A percentile compares a stretch with the other conserved stretches of the same genome.
Evolutionary conservation across 2,888 invertebrate species (phyloP).

Genomic region (Andrena flavipes): DNA sequence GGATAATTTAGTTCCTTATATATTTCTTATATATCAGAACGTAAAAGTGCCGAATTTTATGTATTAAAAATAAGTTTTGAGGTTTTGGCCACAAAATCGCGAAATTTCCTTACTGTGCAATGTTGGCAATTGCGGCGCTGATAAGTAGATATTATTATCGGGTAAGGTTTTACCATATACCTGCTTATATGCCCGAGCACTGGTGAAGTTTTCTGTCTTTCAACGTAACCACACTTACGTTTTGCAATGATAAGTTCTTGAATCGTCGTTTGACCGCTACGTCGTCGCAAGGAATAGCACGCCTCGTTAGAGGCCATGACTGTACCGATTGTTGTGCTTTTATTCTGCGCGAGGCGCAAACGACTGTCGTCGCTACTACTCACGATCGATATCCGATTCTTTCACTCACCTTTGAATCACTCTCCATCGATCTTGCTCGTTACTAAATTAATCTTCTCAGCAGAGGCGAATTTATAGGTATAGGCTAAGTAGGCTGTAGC

Average conservation of each 20-base stretch:
- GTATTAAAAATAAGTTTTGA: too few species aligned
- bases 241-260: conserved; percentile 56
- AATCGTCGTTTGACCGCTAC: conserved; percentile 46
- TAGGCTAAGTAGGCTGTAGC: neutral
- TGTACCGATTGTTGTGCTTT: conserved; percentile 52
- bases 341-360: conserved; percentile 45
- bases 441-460: conserved; percentile 22
- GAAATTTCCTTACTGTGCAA: too few species aligned
- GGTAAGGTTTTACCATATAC: conserved; percentile 11
- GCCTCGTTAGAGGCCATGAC: conserved; percentile 60
- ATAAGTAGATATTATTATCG: conserved; percentile 50
- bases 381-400: conserved; percentile 41
- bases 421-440: conserved; percentile 11
- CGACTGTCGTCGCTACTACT: conserved; percentile 26
- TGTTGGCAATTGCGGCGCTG: conserved; percentile 36
- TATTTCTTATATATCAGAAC: too few species aligned
- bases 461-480: too few species aligned
- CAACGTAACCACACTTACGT: conserved; percentile 42
- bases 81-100: too few species aligned
- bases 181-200: neutral
- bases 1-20: too few species aligned
- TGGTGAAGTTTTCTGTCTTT: conserved; percentile 34
- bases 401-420: conserved; percentile 10
- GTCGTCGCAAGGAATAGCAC: conserved; percentile 54
- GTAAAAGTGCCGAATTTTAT: too few species aligned